Conservation (phyloP, 2,113 vertebrate genomes). For the Takifugu flavidus region DNA sequence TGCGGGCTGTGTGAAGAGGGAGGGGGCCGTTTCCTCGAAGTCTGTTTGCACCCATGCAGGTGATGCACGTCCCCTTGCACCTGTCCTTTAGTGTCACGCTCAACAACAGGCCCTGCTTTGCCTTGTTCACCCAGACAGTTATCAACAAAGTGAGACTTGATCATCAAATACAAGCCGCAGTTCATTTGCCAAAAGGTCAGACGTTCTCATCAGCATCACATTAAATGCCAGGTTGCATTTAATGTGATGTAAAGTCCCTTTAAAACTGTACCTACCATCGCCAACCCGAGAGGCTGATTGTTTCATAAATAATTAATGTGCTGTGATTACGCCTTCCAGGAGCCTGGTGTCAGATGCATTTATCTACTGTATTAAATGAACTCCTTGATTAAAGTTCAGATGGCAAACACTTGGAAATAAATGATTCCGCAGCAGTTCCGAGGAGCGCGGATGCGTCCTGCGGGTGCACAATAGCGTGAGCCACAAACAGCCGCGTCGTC, state of each 20-base stretch:
- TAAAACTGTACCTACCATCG: constrained; percentile 27
- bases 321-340: constrained; percentile 35
- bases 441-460: constrained; percentile 23
- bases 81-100: constrained; percentile 14
- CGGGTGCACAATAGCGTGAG: constrained; percentile 7
- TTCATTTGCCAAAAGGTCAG: constrained; percentile 53
- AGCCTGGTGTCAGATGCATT: constrained; percentile 19
- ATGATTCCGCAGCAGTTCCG: constrained; percentile 16
- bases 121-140: constrained; percentile 19
- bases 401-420: constrained; percentile 24
- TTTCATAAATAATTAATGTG: constrained; percentile 55
- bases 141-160: constrained; percentile 32
- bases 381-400: constrained; percentile 37
- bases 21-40: constrained; percentile 15
- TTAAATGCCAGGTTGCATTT: constrained; percentile 34
- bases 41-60: constrained; percentile 37
- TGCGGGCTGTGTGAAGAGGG: background rate
- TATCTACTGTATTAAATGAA: constrained; percentile 15
- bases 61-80: constrained; percentile 19
- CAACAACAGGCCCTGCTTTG: constrained; percentile 11
- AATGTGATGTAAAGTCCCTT: background rate
- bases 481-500: constrained; percentile 1
- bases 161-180: constrained; percentile 35
- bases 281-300: no score
- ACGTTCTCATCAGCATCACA: constrained; percentile 51